These are phyloP conservation scores for Clarias platycephalus DNA, from an alignment of 2,797 vertebrate genomes.

Conservation along the genomic window DNA sequence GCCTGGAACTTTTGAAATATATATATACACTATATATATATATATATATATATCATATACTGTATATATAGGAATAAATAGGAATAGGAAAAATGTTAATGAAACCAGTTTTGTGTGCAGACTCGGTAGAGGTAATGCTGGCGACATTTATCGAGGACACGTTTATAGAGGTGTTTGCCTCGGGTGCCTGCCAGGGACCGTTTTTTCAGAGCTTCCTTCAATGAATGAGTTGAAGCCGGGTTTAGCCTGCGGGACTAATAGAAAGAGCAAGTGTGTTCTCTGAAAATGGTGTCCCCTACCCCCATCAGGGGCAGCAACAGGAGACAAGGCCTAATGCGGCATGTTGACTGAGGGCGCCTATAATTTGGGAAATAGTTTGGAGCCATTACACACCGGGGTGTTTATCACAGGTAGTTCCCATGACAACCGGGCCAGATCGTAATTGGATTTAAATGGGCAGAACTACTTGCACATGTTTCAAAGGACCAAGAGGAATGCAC, in stretches of 20 bases:
- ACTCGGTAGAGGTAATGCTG: background rate
- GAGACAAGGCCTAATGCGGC: conserved; percentile 50
- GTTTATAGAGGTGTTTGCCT: background rate
- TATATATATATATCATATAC: background rate
- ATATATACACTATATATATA: too few relatives aligned
- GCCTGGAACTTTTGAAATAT: conserved; percentile 9
- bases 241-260: conserved; percentile 21
- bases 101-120: background rate
- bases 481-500: conserved; percentile 46
- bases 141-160: conserved; percentile 17
- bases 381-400: conserved; percentile 60
- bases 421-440: conserved; percentile 59
- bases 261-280: background rate
- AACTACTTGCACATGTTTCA: conserved; percentile 65
- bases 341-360: conserved; percentile 61
- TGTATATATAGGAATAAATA: too few relatives aligned
- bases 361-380: conserved; percentile 63
- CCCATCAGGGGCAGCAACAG: conserved; percentile 32
- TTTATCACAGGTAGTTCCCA: conserved; percentile 67
- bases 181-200: background rate
- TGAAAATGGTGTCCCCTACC: conserved; percentile 28
- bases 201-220: background rate
- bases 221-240: background rate
- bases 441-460: conserved; percentile 66
- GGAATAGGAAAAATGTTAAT: background rate